phyloP scores from a whole-genome alignment of 1,140 invertebrate species.

The Solenopsis invicta region DNA sequence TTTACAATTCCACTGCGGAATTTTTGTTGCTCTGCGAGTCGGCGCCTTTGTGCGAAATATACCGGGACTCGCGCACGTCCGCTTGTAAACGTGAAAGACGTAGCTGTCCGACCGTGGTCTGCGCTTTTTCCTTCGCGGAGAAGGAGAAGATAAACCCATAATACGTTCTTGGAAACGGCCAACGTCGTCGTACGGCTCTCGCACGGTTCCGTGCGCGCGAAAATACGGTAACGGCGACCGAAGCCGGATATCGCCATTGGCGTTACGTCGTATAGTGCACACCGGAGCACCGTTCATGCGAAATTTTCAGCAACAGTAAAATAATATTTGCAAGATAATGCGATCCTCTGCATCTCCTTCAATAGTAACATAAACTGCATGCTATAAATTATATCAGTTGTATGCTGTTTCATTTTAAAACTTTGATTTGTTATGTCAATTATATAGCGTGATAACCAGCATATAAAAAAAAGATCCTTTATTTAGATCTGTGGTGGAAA shows the following conservation, averaged over 20 bases:
- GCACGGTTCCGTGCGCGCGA: slow-evolving; percentile 62
- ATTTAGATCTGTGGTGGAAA: background rate
- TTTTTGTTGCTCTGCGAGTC: slow-evolving; percentile 37
- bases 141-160: slow-evolving; percentile 70
- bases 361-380: slow-evolving; percentile 8
- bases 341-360: background rate
- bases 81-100: slow-evolving; percentile 33
- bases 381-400: background rate
- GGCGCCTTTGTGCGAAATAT: slow-evolving; percentile 53
- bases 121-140: slow-evolving; percentile 67
- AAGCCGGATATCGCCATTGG: slow-evolving; percentile 72
- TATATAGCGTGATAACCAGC: background rate
- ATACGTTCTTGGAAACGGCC: slow-evolving; percentile 73
- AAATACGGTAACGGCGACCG: slow-evolving; percentile 66
- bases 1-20: background rate
- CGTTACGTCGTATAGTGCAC: slow-evolving; percentile 68
- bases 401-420: background rate
- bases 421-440: background rate
- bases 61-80: slow-evolving; percentile 31
- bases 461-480: background rate
- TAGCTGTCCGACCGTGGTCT: slow-evolving; percentile 46
- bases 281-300: slow-evolving; percentile 55
- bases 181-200: slow-evolving; percentile 51
- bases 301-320: slow-evolving; percentile 47
- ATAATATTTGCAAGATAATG: slow-evolving; percentile 52